Evolutionary conservation across 2,113 vertebrate genomes (phyloP).

Genomic region (Columbina picui): DNA sequence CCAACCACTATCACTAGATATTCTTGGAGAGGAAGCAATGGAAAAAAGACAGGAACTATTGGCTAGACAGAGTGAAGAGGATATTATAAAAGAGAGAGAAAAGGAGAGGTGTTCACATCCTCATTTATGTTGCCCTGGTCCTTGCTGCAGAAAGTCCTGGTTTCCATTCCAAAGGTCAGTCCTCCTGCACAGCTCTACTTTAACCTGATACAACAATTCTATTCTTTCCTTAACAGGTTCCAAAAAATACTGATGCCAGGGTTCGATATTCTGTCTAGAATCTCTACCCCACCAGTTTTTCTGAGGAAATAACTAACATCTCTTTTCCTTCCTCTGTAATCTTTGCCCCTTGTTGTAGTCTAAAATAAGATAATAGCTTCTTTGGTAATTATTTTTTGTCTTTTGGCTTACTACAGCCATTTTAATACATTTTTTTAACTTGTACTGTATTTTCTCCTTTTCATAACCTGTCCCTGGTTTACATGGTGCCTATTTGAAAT

Average conservation of each 20-base stretch:
- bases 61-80: neutral
- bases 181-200: neutral
- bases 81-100: neutral
- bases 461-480: neutral
- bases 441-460: neutral
- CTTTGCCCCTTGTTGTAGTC: neutral
- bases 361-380: neutral
- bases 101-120: neutral
- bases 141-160: neutral
- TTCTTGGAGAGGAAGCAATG: neutral
- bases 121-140: neutral
- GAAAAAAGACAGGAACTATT: neutral
- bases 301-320: neutral
- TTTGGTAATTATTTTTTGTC: neutral
- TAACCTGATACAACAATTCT: neutral
- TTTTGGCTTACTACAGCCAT: neutral
- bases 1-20: neutral
- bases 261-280: neutral
- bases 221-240: neutral
- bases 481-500: neutral
- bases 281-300: neutral
- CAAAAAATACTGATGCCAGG: neutral
- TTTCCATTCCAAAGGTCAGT: neutral
- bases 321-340: neutral
- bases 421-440: neutral